phyloP scores from a whole-genome alignment of 2,113 vertebrate species.

The Columbina picui region DNA sequence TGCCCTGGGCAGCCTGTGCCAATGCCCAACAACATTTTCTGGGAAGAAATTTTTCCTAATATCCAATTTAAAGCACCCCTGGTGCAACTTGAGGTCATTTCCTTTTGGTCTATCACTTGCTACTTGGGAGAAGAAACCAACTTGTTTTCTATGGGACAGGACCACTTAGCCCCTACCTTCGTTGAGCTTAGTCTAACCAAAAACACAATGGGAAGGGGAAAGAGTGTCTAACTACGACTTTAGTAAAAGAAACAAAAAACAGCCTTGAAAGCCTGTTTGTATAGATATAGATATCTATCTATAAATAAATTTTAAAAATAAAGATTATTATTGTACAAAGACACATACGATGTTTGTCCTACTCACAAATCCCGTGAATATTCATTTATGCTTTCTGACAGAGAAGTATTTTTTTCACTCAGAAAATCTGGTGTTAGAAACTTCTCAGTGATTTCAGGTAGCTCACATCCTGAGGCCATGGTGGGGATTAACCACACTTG shows the following conservation, averaged over 20 bases:
- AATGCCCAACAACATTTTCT: too few relatives aligned
- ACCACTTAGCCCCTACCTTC: background rate
- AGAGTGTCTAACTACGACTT: background rate
- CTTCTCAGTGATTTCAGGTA: background rate
- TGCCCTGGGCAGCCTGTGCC: too few relatives aligned
- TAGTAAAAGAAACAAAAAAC: background rate
- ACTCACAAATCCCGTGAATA: background rate
- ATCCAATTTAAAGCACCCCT: too few relatives aligned
- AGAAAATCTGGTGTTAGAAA: background rate
- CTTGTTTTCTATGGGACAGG: background rate
- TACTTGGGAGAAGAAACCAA: too few relatives aligned
- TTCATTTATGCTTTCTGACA: background rate
- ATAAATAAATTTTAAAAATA: background rate
- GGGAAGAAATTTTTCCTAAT: too few relatives aligned
- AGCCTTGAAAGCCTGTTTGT: background rate
- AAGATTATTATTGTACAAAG: background rate
- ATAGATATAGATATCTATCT: background rate
- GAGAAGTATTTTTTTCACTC: background rate
- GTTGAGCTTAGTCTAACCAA: background rate
- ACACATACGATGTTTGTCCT: background rate
- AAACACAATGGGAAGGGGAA: background rate
- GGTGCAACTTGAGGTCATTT: too few relatives aligned
- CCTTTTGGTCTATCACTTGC: too few relatives aligned
- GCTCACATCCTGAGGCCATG: background rate
- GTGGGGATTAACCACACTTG: background rate